Evolutionary conservation across 2,797 vertebrate genomes (phyloP).

Genomic region (Streptopelia turtur): DNA sequence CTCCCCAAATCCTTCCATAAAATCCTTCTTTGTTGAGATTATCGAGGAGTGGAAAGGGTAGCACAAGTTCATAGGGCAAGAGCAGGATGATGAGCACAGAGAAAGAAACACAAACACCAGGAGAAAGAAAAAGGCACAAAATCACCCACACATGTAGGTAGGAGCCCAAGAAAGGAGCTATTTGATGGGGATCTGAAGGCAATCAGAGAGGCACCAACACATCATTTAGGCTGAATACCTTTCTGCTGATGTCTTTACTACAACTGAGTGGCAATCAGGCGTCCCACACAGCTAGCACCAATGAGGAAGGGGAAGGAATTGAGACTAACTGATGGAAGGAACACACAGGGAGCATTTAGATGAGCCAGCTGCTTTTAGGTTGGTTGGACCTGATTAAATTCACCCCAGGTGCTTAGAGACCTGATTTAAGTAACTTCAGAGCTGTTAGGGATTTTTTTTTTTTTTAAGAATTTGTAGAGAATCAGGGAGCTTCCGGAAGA

Average conservation of each 20-base stretch:
- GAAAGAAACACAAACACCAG: background rate
- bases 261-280: constrained; percentile 20
- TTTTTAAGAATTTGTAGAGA: constrained; percentile 15
- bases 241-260: background rate
- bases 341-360: constrained; percentile 59
- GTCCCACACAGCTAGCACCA: constrained; percentile 23
- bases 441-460: background rate
- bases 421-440: constrained; percentile 63
- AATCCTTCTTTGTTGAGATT: constrained; percentile 38
- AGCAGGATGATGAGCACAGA: background rate
- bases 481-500: constrained; percentile 55
- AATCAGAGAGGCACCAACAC: background rate
- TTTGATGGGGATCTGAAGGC: background rate
- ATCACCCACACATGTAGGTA: background rate
- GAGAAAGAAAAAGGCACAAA: background rate
- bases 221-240: background rate
- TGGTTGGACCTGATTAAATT: constrained; percentile 69
- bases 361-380: constrained; percentile 58
- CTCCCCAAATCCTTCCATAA: constrained; percentile 18
- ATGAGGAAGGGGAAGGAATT: constrained; percentile 5
- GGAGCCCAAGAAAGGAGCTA: background rate
- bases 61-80: background rate
- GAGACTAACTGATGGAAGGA: constrained; percentile 1
- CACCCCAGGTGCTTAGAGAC: constrained; percentile 65
- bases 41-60: background rate